Percentiles rank a stretch among this genome's conserved stretches.
Conservation (phyloP, 2,113 vertebrate genomes). For the Nothocercus julius region DNA sequence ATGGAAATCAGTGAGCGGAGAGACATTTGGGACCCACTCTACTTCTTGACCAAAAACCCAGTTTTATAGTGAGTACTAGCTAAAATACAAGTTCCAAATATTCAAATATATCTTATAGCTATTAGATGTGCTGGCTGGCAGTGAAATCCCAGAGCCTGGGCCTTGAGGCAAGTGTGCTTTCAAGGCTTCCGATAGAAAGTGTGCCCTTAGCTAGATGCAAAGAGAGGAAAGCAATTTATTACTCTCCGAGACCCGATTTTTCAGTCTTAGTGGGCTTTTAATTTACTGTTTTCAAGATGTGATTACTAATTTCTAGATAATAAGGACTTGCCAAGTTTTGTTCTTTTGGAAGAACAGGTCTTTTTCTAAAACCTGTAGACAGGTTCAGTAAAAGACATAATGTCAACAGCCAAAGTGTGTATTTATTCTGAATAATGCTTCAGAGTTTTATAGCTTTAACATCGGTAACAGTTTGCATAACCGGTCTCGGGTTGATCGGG, state of each 20-base stretch:
- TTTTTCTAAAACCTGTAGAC: not conserved
- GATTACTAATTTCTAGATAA: not conserved
- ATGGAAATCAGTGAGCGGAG: not conserved
- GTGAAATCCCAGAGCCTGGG: not conserved
- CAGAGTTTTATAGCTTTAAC: not conserved
- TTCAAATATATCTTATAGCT: not conserved
- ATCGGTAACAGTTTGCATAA: not conserved
- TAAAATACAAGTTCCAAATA: not conserved
- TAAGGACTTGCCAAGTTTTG: not conserved
- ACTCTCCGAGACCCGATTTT: not conserved
- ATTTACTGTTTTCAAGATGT: not conserved
- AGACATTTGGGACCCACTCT: not conserved
- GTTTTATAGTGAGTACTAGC: not conserved
- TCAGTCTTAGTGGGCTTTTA: not conserved
- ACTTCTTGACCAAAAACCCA: not conserved
- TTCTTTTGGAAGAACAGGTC: not conserved
- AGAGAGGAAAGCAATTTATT: not conserved
- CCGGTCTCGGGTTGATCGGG: not conserved
- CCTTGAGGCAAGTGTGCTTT: not conserved
- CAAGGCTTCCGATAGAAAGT: not conserved
- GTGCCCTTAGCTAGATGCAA: not conserved
- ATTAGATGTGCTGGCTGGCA: not conserved
- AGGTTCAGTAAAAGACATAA: not conserved
- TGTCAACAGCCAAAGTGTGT: too few relatives aligned
- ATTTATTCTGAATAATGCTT: not conserved